These are phyloP conservation scores for Montipora capricornis DNA, from an alignment of 64 coral and sea anemone genomes.

Conservation along the genomic window DNA sequence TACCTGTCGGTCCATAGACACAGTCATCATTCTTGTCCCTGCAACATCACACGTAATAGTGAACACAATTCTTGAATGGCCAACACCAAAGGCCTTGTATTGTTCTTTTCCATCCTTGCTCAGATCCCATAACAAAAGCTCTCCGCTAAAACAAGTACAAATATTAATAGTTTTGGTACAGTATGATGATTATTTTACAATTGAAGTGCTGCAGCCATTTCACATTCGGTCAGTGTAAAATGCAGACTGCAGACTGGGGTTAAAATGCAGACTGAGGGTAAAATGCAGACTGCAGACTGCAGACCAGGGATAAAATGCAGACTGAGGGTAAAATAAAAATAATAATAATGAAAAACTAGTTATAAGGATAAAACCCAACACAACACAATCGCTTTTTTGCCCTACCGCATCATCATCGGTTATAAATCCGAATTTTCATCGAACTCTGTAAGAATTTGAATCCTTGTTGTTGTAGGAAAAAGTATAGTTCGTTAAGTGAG, in stretches of 20 bases:
- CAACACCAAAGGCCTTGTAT: slow-evolving; percentile 69
- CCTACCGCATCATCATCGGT: too few species aligned
- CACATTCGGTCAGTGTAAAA: not conserved
- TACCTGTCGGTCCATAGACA: slow-evolving; percentile 98
- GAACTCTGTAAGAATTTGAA: too few species aligned
- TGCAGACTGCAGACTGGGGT: slow-evolving; percentile 1
- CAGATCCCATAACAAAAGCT: slow-evolving; percentile 86
- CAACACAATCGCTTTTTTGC: too few species aligned
- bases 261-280: slow-evolving; percentile 32
- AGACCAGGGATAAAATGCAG: slow-evolving; percentile 32
- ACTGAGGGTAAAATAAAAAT: slow-evolving; percentile 32
- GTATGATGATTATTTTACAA: too few species aligned
- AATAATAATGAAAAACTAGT: not conserved
- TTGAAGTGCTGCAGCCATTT: not conserved
- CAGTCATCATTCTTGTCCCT: slow-evolving; percentile 73
- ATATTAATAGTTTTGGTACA: not conserved
- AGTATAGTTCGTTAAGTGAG: too few species aligned
- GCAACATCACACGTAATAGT: slow-evolving; percentile 55
- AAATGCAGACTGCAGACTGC: slow-evolving; percentile 16
- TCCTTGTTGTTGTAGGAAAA: too few species aligned
- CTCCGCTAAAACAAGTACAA: slow-evolving; percentile 64
- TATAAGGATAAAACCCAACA: too few species aligned
- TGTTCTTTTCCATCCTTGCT: slow-evolving; percentile 73
- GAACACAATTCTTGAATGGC: slow-evolving; percentile 95
- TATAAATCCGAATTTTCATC: too few species aligned